Evolutionary conservation across 2,797 vertebrate species (phyloP), one percentile per base, ranked within the genome.

Genomic region (Ispidina picta): DNA sequence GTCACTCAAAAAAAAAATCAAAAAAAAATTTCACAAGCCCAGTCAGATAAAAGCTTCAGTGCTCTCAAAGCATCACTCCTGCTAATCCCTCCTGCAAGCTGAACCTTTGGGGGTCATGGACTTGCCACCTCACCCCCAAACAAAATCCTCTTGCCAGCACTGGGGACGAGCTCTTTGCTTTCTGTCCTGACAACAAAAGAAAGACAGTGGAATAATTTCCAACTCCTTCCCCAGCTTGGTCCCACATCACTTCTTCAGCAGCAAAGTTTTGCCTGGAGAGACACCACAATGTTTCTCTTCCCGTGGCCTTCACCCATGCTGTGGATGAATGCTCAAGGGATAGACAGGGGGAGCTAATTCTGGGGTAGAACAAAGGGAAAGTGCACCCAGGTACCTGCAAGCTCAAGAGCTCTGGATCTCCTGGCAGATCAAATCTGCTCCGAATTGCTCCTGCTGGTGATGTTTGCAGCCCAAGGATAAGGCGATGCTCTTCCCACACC

Each of bases 381-480:
- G 0, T 49, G 33, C 19, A 72, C 77, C 63, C 52, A 82, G 68
- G 14, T 39, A 39, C 37, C 37, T 39, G 21, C 16, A 28, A 83
- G 44, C 66, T 41, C 46, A 26, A 51, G 89, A 78, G 83, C 77
- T 76, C 83, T 22, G 81, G 20, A 60, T 46, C 83, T 54, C 81
- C 20, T 39, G 3, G 2, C 46, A 33, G 12, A 46, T 51, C 35
- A 5, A 70, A 79, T 66, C 56, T 14, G 43, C 90, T 73, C 68
- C 2, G 56, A 86, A 62, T 35, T 35, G 65, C 79, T 94, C 88
- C 92, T 44, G 79, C 28, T 83, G 90, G 51, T 78, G 90, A 55
- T 78, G 87, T 94, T 89, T 94, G 86, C 89, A 93, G 91, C 64
- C 86, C 88, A 26, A 86, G 89, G 94, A 89, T 79, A 91, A 94